These are phyloP conservation scores for Myiozetetes cayanensis DNA, from an alignment of 2,113 vertebrate species.

Conservation along the genomic window DNA sequence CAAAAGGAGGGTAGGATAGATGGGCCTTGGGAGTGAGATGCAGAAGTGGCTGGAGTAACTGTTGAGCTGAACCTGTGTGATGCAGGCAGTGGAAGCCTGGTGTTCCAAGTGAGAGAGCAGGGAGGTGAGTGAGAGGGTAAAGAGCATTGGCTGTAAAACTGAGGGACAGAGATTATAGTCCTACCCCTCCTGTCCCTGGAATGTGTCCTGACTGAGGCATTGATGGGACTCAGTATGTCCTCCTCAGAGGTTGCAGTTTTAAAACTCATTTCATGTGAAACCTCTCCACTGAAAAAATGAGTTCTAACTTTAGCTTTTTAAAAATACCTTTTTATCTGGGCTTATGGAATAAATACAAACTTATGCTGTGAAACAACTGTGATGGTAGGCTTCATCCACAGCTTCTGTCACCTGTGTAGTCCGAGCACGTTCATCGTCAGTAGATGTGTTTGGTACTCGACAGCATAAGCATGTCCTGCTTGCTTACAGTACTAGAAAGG, in stretches of 20 bases:
- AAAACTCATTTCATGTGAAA: background rate
- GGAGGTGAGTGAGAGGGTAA: background rate
- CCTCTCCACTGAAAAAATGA: background rate
- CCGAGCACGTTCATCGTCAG: fast-evolving
- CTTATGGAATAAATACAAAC: background rate
- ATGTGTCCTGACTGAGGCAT: background rate
- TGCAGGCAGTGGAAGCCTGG: background rate
- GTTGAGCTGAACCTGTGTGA: background rate
- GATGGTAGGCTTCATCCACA: background rate
- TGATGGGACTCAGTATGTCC: background rate
- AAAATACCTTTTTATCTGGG: background rate
- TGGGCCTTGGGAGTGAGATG: background rate
- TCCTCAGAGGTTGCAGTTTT: background rate
- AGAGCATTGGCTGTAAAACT: background rate
- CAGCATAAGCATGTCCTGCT: background rate
- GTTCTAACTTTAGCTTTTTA: background rate
- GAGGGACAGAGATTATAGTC: background rate
- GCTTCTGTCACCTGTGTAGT: background rate
- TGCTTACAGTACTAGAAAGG: background rate
- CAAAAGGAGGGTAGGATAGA: background rate
- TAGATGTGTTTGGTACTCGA: background rate
- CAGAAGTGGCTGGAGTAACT: background rate
- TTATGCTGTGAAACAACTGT: background rate
- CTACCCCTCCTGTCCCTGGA: background rate
- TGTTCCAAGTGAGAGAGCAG: background rate